Evolutionary conservation across 2,888 invertebrate genomes (phyloP).

Genomic region (Epinotia bilunana): DNA sequence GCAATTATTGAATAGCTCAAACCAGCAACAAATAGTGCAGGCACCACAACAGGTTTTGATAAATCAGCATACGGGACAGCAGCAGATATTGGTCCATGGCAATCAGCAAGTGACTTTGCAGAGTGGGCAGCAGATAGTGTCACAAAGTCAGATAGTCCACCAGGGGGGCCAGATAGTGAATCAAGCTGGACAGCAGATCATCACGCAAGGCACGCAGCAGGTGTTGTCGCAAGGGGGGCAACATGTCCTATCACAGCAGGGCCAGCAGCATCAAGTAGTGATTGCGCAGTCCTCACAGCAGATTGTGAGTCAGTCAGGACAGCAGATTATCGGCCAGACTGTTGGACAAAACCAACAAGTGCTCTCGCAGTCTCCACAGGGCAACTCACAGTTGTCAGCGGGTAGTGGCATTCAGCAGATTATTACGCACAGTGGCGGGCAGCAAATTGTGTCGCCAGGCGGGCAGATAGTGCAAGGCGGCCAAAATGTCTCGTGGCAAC

Average conservation of each 20-base stretch:
- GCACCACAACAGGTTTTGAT: slow-evolving; percentile 82
- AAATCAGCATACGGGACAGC: slow-evolving; percentile 79
- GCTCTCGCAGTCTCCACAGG: slow-evolving; percentile 75
- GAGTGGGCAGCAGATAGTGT: slow-evolving; percentile 78
- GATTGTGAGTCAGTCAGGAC: slow-evolving; percentile 78
- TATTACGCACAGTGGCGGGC: slow-evolving; percentile 79
- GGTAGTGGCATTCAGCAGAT: slow-evolving; percentile 81
- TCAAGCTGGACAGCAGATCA: slow-evolving; percentile 76
- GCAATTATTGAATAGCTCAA: slow-evolving; percentile 83
- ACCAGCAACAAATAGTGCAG: slow-evolving; percentile 80
- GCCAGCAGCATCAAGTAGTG: slow-evolving; percentile 79
- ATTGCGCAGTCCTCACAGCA: slow-evolving; percentile 81
- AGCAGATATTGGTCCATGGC: slow-evolving; percentile 80
- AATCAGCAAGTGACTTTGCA: slow-evolving; percentile 80
- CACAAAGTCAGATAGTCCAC: slow-evolving; percentile 78
- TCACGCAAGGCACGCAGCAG: slow-evolving; percentile 75
- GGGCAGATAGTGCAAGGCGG: slow-evolving; percentile 78
- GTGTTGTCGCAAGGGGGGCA: slow-evolving; percentile 79
- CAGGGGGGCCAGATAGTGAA: slow-evolving; percentile 79
- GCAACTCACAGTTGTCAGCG: slow-evolving; percentile 63
- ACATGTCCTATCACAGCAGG: slow-evolving; percentile 79
- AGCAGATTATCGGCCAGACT: slow-evolving; percentile 76
- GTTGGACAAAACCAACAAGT: slow-evolving; percentile 76
- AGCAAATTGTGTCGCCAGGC: slow-evolving; percentile 78
- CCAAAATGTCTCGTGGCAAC: slow-evolving; percentile 80